Conservation (phyloP, 1,140 invertebrate species). For the Aplysia californica region DNA sequence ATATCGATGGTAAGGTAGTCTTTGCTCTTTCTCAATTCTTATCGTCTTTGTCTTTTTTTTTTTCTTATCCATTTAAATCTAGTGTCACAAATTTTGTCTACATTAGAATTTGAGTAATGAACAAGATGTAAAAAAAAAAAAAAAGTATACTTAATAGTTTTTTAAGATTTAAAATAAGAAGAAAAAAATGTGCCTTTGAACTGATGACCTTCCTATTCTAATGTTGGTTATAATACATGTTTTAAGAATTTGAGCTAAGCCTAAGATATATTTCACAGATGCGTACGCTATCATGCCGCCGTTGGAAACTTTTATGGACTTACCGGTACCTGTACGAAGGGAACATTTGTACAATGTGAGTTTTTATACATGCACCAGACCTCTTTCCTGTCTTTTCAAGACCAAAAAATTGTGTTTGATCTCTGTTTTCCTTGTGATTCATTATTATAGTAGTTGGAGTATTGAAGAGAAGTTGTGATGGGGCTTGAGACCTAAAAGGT, state of each 20-base stretch:
- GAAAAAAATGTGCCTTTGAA: background rate
- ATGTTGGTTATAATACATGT: background rate
- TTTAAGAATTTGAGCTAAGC: background rate
- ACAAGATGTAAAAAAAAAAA: background rate
- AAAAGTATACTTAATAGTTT: background rate
- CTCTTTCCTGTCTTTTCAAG: background rate
- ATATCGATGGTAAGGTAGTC: slow-evolving; percentile 28
- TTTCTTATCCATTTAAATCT: background rate
- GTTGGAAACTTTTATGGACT: slow-evolving; percentile 81
- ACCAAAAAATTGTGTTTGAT: background rate
- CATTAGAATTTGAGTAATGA: background rate
- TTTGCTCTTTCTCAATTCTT: background rate
- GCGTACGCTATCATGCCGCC: slow-evolving; percentile 86
- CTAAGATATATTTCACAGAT: slow-evolving; percentile 71
- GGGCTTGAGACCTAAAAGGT: no score
- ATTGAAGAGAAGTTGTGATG: no score
- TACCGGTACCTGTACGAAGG: slow-evolving; percentile 78
- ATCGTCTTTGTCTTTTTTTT: background rate
- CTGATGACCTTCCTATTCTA: background rate
- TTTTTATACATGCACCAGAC: background rate
- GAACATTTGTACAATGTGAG: slow-evolving; percentile 84
- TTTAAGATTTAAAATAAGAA: background rate
- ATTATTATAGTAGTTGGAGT: background rate
- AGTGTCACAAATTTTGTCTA: background rate
- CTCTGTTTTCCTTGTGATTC: background rate